Evolutionary conservation across 1,140 invertebrate species (phyloP).

Genomic region (Stratiolaelaps scimitus): DNA sequence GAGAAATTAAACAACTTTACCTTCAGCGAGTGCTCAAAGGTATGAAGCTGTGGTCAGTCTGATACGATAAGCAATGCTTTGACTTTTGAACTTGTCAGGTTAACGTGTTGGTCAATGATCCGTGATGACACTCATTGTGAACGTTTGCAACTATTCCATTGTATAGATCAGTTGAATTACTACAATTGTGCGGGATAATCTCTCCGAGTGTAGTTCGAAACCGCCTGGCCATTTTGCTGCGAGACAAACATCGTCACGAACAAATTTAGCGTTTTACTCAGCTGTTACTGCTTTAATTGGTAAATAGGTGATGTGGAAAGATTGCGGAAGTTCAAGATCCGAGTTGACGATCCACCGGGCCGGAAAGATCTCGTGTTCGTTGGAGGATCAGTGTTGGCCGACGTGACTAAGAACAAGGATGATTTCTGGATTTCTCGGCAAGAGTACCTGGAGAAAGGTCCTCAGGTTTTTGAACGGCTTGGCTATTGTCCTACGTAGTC

Average conservation of each 20-base stretch:
- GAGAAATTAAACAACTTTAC: constrained; percentile 97
- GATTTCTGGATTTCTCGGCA: constrained; percentile 87
- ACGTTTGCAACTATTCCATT: too few relatives aligned
- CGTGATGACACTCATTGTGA: too few relatives aligned
- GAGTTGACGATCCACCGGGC: constrained; percentile 93
- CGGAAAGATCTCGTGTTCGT: constrained; percentile 99
- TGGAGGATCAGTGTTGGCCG: constrained; percentile 91
- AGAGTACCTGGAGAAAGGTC: constrained; percentile 87
- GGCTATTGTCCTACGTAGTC: background rate
- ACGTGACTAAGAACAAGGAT: constrained; percentile 94
- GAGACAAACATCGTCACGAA: too few relatives aligned
- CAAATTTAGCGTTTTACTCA: too few relatives aligned
- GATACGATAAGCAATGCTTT: too few relatives aligned
- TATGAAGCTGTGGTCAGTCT: constrained; percentile 44
- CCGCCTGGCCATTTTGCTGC: background rate
- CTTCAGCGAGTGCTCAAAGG: constrained; percentile 88
- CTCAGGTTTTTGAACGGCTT: constrained; percentile 55
- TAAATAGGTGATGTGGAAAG: constrained; percentile 1
- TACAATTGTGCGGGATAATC: too few relatives aligned
- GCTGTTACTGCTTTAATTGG: background rate
- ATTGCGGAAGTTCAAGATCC: constrained; percentile 94
- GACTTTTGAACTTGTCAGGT: too few relatives aligned
- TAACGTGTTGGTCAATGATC: too few relatives aligned
- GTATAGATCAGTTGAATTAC: too few relatives aligned
- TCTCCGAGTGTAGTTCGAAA: background rate